phyloP scores from a whole-genome alignment of 2,888 invertebrate species.

The Spisula solida region DNA sequence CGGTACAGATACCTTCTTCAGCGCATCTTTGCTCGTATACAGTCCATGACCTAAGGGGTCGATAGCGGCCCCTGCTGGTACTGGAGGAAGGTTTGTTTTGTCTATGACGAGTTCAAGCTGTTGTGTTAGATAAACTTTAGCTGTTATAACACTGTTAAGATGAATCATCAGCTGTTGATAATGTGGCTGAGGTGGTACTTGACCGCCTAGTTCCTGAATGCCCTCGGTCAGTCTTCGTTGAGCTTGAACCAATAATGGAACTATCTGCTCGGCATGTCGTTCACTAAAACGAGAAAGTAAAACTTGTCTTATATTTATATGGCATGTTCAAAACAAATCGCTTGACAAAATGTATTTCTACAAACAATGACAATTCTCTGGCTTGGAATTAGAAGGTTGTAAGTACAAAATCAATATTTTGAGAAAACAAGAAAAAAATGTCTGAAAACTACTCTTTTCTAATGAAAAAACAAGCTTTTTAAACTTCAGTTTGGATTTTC shows the following conservation, averaged over 20 bases:
- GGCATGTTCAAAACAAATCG: too few relatives aligned
- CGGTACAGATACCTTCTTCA: conserved; percentile 85
- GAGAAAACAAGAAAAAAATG: too few relatives aligned
- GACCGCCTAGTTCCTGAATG: conserved; percentile 79
- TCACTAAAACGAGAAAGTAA: conserved; percentile 78
- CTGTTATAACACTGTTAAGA: conserved; percentile 80
- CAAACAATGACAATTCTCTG: too few relatives aligned
- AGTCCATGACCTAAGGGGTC: conserved; percentile 84
- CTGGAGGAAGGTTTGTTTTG: conserved; percentile 62
- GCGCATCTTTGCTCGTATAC: conserved; percentile 83
- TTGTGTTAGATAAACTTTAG: conserved; percentile 82
- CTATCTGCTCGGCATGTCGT: conserved; percentile 85
- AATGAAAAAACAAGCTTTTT: too few relatives aligned
- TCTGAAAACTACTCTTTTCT: too few relatives aligned
- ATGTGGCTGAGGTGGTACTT: conserved; percentile 84
- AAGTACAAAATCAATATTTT: too few relatives aligned
- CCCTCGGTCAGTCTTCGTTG: conserved; percentile 83
- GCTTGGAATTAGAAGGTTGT: too few relatives aligned
- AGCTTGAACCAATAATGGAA: conserved; percentile 86
- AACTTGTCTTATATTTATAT: neutral
- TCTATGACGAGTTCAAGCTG: conserved; percentile 82
- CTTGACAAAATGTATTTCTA: too few relatives aligned
- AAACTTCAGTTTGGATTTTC: too few relatives aligned
- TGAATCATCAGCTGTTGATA: conserved; percentile 76
- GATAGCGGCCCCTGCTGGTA: conserved; percentile 81